Evolutionary conservation across 2,113 vertebrate genomes (phyloP), one percentile per base, ranked within the genome.

Genomic region (Tinamus guttatus): DNA sequence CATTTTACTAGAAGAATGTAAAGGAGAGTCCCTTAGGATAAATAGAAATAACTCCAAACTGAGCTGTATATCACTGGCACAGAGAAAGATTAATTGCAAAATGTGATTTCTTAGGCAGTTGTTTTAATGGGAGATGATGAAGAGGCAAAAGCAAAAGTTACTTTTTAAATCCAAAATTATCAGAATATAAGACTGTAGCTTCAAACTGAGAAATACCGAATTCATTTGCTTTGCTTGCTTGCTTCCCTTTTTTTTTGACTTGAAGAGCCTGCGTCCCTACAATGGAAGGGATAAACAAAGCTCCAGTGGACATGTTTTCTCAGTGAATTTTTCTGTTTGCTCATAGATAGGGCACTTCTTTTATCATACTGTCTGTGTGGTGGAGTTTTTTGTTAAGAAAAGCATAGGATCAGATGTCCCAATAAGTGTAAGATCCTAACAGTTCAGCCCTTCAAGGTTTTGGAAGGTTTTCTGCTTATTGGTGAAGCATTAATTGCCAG

Each of bases 81-180:
- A 32, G 41, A 27, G 78, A 34, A 86, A 34, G 40, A 32, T 49
- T 77, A 49, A 19, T 10, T 77, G 54, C 11, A 36, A 74, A 51
- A 51, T 36, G 24, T 0, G 0, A 2, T 77, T 45, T 45, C 40
- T 76, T 0, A 1, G 58, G 36, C 2, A 1, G 27, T 13, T 56
- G n/a, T 47, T 87, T 81, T 54, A 25, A 24, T 41, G 54, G 40
- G 54, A 40, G 38, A 21, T 1, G 5, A 70, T 51, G 5, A 56
- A 20, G 56, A 76, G 32, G 43, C 65, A 86, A 58, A 58, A 76
- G 6, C 38, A 60, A 1, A 64, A 64, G 62, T 2, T 0, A 78
- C 9, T 58, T 69, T 69, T 81, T 71, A 32, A n/a, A 51, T 78
- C 36, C 84, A 92, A 45, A 90, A 95, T 89, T 62, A 11, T 85